A percentile compares a stretch with the other conserved stretches of the same genome.
Conservation (phyloP, 2,113 vertebrate genomes). For the Thalassoma bifasciatum region DNA sequence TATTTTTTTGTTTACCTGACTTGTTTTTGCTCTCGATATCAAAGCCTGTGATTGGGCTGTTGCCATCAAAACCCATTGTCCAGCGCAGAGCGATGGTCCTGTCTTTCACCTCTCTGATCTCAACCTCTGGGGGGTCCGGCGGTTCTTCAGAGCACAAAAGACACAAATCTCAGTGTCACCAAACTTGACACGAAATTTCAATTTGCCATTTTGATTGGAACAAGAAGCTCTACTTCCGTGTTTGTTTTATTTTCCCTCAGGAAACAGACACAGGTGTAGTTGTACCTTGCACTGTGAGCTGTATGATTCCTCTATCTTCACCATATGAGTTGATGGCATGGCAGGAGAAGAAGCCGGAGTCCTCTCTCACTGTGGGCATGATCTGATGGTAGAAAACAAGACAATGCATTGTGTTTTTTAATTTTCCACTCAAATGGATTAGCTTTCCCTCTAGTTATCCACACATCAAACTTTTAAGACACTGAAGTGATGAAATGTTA, state of each 20-base stretch:
- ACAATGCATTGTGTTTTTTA: no score
- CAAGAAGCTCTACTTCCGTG: neutral
- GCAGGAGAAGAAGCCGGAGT: slow-evolving; percentile 98
- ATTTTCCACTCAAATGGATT: no score
- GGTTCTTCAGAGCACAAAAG: slow-evolving; percentile 85
- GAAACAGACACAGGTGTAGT: neutral
- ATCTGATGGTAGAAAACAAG: slow-evolving; percentile 81
- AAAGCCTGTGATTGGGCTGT: slow-evolving; percentile 97
- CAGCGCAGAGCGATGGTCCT: slow-evolving; percentile 96
- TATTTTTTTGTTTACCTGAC: slow-evolving; percentile 84
- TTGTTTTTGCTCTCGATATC: slow-evolving; percentile 99
- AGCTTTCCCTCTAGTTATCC: no score
- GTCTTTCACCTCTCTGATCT: slow-evolving; percentile 96
- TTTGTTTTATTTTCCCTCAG: neutral
- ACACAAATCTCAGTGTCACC: neutral
- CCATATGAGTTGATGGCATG: slow-evolving; percentile 99
- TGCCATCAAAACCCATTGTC: slow-evolving; percentile 99
- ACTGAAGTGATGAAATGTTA: no score
- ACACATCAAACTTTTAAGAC: no score
- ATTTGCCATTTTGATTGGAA: neutral
- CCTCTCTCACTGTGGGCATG: slow-evolving; percentile 95
- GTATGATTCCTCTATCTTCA: slow-evolving; percentile 97
- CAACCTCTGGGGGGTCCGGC: slow-evolving; percentile 96
- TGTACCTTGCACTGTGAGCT: slow-evolving; percentile 98
- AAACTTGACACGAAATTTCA: neutral